Evolutionary conservation across 2,797 vertebrate genomes (phyloP).

Genomic region (Nyctalus aviator): DNA sequence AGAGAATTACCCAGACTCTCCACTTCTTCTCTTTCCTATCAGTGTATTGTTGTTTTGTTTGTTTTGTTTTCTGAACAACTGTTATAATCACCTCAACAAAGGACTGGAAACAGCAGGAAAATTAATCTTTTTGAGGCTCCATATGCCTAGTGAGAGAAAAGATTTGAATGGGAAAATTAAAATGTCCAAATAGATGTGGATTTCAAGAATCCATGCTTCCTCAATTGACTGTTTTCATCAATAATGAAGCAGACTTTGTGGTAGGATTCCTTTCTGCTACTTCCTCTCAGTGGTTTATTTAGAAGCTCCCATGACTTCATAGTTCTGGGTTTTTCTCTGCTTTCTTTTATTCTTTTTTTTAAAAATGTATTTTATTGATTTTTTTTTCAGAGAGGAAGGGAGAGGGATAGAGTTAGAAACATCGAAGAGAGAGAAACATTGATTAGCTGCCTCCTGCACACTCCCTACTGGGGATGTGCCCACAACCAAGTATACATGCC

Average conservation of each 20-base stretch:
- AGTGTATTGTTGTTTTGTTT: background rate
- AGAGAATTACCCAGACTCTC: background rate
- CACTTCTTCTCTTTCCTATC: background rate
- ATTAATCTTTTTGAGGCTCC: background rate
- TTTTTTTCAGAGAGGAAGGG: too few species aligned
- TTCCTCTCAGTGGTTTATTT: background rate
- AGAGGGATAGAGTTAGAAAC: too few species aligned
- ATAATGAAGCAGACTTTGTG: background rate
- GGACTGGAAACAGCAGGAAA: background rate
- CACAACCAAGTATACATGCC: too few species aligned
- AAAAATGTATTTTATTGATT: too few species aligned
- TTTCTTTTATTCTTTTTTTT: background rate
- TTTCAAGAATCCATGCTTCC: background rate
- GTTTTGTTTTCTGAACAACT: background rate
- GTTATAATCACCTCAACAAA: background rate
- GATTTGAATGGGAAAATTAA: background rate
- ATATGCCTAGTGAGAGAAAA: background rate
- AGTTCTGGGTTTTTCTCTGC: background rate
- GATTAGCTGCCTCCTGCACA: too few species aligned
- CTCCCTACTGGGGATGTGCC: too few species aligned
- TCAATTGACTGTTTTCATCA: fast-evolving
- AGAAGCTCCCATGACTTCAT: background rate
- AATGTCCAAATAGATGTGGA: background rate
- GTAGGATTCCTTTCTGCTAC: background rate
- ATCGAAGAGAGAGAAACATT: too few species aligned